Percentiles rank a stretch among this genome's conserved stretches.
Evolutionary conservation across 2,888 invertebrate genomes (phyloP).

Genomic region (Lasioglossum pauxillum): DNA sequence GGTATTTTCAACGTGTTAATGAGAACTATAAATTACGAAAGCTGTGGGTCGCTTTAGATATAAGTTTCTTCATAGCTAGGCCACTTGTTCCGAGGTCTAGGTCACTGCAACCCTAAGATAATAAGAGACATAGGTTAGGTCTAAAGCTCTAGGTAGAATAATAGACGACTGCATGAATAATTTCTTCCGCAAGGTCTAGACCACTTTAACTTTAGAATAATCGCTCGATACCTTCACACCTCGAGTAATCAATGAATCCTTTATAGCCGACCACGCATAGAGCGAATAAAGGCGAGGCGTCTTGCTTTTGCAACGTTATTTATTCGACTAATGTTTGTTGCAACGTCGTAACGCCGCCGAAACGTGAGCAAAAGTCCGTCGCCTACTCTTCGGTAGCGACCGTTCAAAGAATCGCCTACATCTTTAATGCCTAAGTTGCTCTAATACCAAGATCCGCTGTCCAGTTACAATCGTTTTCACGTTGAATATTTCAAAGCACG

Average conservation of each 20-base stretch:
- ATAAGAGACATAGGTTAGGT: not conserved
- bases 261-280: no score
- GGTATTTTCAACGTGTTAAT: not conserved
- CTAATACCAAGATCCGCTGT: no score
- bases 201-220: not conserved
- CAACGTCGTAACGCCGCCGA: no score
- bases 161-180: not conserved
- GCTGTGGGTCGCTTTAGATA: not conserved
- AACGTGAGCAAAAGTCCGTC: no score
- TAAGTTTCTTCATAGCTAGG: not conserved
- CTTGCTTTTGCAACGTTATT: no score
- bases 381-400: no score
- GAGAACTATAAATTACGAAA: not conserved
- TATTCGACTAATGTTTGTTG: no score
- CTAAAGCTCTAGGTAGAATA: not conserved
- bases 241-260: not conserved
- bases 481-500: not conserved
- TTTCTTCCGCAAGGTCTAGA: not conserved
- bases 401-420: no score
- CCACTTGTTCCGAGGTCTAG: not conserved
- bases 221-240: not conserved
- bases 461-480: no score
- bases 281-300: no score
- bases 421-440: not conserved
- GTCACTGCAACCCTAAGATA: not conserved